Base-by-base conservation (phyloP, 2,888 invertebrate species). In the Lepidochrysops patricia region DNA sequence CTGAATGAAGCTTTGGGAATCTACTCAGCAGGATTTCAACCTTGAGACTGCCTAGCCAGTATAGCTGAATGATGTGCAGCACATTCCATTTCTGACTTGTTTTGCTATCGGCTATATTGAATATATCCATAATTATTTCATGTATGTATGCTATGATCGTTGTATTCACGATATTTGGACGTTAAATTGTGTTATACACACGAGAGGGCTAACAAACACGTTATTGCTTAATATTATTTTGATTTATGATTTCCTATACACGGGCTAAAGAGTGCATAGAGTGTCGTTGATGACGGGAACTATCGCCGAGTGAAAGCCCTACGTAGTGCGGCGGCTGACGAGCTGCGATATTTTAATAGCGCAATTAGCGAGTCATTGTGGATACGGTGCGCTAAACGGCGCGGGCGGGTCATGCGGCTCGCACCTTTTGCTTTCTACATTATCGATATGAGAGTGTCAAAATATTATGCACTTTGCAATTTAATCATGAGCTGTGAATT, bases 401-500 rank as follows among this genome's bases (percentile, higher is more conserved):
- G 54, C 58, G 60, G 54, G 26, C 50, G 54, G 59, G 60, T 66
- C 66, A 66, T 64, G 63, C 49, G 50, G 60, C 58, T 64, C 64
- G 61, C 57, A 61, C 62, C 60, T 63, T 62, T 57, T 61, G 61
- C 64, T 63, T 64, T 66, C 68, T 63, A 63, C 64, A 67, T 65
- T 59, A 58, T 60, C 58, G 43, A 61, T 32, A 65, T 61, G 67
- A 64, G 66, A 67, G 66, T 66, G 68, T 64, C 65, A 66, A 60
- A 61, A 63, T 34, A 19, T 57, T 29, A 32, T 25, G 32, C 54
- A 29, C 32, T 54, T 32, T 32, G 32, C 54, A 54, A 19, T 32
- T 29, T 54, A 29, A 27, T 52, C 27, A 26, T 13, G 13, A 26
- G 43, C 7, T 19, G 13, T 19, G 43, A 43, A n/a, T n/a, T n/a